phyloP scores from a whole-genome alignment of 2,113 vertebrate species.

The Pogonocichla stellata region DNA sequence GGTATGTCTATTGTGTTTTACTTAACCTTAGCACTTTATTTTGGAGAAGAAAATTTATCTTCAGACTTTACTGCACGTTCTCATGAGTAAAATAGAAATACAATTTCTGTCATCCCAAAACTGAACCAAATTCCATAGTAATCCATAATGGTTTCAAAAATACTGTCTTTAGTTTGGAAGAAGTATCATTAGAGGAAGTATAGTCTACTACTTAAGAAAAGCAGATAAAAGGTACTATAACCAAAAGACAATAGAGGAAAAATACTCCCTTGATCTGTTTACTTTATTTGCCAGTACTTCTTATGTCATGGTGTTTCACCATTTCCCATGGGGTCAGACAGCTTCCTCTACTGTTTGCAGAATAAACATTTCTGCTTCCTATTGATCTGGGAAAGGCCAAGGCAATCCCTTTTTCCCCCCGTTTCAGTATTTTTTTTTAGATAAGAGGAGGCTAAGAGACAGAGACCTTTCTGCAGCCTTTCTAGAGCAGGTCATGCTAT shows the following conservation, averaged over 20 bases:
- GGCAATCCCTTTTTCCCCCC: not conserved
- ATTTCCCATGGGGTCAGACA: not conserved
- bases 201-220: not conserved
- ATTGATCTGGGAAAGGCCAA: not conserved
- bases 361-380: constrained; percentile 13
- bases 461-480: not conserved
- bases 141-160: not conserved
- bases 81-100: not conserved
- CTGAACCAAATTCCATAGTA: not conserved
- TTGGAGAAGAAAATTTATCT: not conserved
- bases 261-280: not conserved
- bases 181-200: not conserved
- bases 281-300: not conserved
- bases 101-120: not conserved
- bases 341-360: not conserved
- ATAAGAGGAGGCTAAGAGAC: not conserved
- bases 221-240: not conserved
- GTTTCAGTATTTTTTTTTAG: not conserved
- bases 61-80: not conserved
- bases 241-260: not conserved
- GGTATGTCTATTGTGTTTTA: not conserved
- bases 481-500: not conserved
- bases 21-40: not conserved
- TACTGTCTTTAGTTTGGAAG: not conserved
- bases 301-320: not conserved